Percentiles rank a stretch among this genome's conserved stretches.
Evolutionary conservation across 53 echinoderm and acorn worm genomes (phyloP).

Genomic region (Temnopleurus reevesii): DNA sequence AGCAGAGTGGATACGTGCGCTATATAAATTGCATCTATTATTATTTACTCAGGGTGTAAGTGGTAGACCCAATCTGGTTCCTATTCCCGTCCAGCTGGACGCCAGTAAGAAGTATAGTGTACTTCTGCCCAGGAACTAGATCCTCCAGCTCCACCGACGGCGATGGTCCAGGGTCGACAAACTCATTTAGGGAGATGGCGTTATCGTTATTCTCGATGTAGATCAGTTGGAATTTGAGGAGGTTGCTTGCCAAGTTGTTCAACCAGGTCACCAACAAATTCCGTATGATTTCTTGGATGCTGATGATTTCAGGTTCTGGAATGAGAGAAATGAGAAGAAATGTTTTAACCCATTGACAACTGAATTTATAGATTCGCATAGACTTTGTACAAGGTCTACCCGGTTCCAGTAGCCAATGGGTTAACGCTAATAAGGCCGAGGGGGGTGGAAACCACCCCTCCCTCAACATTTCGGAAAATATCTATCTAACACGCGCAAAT

Average conservation of each 20-base stretch:
- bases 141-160: slow-evolving; percentile 17
- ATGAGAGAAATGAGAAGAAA: not conserved
- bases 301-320: slow-evolving; percentile 48
- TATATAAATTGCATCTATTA: not conserved
- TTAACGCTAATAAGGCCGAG: no score
- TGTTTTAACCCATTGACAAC: no score
- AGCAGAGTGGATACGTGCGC: no score
- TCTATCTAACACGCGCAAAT: no score
- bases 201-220: slow-evolving; percentile 16
- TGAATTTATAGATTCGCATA: no score
- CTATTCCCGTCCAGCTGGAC: not conserved
- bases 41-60: slow-evolving; percentile 62
- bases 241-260: not conserved
- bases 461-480: no score
- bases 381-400: no score
- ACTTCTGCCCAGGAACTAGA: slow-evolving; percentile 59
- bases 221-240: slow-evolving; percentile 60
- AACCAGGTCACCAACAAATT: slow-evolving; percentile 48
- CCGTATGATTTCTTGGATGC: not conserved
- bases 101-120: slow-evolving; percentile 54
- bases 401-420: no score
- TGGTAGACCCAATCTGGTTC: slow-evolving; percentile 13
- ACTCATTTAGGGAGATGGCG: not conserved
- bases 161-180: not conserved
- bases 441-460: no score